Conservation (phyloP, 1,140 invertebrate species). For the Vollenhovia emeryi region DNA sequence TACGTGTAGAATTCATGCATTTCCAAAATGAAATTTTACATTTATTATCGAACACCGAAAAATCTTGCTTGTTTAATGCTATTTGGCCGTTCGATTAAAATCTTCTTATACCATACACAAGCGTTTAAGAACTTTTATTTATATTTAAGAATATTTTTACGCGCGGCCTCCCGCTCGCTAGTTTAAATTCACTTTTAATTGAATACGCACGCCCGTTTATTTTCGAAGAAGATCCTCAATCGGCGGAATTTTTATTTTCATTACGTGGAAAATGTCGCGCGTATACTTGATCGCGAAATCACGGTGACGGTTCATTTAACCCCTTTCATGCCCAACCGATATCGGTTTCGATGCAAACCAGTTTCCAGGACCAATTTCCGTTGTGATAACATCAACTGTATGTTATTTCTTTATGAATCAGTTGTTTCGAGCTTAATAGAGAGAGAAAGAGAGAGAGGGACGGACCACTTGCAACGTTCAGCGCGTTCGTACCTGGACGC, state of each 20-base stretch:
- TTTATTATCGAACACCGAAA: too few species aligned
- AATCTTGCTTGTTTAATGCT: too few species aligned
- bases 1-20: too few species aligned
- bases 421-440: constrained; percentile 37
- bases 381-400: constrained; percentile 35
- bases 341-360: constrained; percentile 43
- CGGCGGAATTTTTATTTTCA: constrained; percentile 26
- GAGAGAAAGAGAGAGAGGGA: background rate
- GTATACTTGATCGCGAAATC: constrained; percentile 17
- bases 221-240: background rate
- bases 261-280: constrained; percentile 23
- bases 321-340: background rate
- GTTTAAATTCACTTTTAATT: constrained; percentile 45
- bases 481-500: background rate
- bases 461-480: background rate
- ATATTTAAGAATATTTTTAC: constrained; percentile 37
- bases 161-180: background rate
- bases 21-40: too few species aligned
- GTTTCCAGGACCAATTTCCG: constrained; percentile 37
- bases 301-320: constrained; percentile 34
- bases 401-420: constrained; percentile 55
- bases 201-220: constrained; percentile 28
- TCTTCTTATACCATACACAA: too few species aligned
- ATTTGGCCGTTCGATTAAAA: too few species aligned
- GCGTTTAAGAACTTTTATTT: too few species aligned